These are phyloP conservation scores for Adineta ricciae DNA, from an alignment of 2,888 invertebrate species.

Conservation along the genomic window DNA sequence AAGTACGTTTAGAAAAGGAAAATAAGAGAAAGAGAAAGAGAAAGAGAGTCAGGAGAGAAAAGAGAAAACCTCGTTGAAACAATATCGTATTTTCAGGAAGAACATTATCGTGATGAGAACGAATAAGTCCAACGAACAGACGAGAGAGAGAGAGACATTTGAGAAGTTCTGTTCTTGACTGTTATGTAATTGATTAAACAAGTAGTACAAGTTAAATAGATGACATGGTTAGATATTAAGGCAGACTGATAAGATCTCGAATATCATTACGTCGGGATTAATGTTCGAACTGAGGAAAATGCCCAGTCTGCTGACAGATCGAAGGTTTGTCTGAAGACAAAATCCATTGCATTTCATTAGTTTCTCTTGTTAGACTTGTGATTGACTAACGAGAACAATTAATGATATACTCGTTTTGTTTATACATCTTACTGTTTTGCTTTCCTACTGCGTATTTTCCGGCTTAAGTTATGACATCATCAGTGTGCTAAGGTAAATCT, in stretches of 20 bases:
- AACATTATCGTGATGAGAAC: background rate
- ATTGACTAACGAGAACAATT: background rate
- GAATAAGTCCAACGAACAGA: background rate
- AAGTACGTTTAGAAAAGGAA: too few species aligned
- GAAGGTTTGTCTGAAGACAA: background rate
- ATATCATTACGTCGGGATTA: background rate
- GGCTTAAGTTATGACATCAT: background rate
- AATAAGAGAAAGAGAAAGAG: too few species aligned
- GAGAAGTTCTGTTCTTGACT: background rate
- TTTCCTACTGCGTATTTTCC: background rate
- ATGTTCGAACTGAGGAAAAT: background rate
- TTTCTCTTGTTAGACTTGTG: background rate
- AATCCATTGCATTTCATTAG: background rate
- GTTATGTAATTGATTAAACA: background rate
- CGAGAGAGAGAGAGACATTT: background rate
- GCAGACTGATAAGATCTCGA: background rate
- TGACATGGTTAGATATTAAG: background rate
- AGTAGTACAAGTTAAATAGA: background rate
- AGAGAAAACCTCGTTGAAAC: background rate
- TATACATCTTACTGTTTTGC: background rate
- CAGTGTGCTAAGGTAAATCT: background rate
- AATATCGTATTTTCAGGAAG: background rate
- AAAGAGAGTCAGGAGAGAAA: background rate
- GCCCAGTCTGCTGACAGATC: background rate
- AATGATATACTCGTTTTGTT: background rate